phyloP scores from a whole-genome alignment of 2,113 vertebrate genomes.

The Neodontobutis hainanensis region DNA sequence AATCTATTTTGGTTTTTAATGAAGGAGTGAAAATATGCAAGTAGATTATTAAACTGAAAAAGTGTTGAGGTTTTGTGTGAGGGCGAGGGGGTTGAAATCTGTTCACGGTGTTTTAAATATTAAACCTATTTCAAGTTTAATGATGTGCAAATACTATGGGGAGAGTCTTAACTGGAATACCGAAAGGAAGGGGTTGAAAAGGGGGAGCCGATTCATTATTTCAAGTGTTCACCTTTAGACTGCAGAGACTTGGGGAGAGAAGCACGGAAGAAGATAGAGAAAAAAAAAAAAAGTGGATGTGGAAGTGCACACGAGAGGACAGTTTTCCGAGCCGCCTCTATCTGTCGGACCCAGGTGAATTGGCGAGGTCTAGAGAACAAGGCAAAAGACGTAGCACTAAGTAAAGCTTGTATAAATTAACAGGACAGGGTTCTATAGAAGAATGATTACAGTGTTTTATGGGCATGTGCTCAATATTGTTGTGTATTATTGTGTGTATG shows the following conservation, averaged over 20 bases:
- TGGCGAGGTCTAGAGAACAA: conserved; percentile 35
- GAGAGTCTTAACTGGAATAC: conserved; percentile 81
- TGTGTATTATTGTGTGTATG: conserved; percentile 20
- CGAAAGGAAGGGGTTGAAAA: conserved; percentile 75
- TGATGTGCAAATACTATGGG: conserved; percentile 84
- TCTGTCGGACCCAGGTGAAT: conserved; percentile 46
- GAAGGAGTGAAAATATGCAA: conserved; percentile 79
- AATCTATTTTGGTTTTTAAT: conserved; percentile 82
- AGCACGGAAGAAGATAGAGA: conserved; percentile 25
- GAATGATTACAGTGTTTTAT: conserved; percentile 28
- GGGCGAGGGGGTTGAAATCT: conserved; percentile 75
- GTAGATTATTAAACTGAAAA: conserved; percentile 79
- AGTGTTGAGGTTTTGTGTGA: conserved; percentile 63
- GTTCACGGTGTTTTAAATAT: conserved; percentile 84
- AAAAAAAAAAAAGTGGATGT: conserved; percentile 51
- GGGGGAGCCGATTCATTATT: conserved; percentile 83
- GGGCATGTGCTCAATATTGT: conserved; percentile 17
- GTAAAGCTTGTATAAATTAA: conserved; percentile 22
- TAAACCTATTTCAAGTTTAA: conserved; percentile 86
- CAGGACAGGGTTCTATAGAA: conserved; percentile 16
- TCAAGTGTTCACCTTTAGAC: conserved; percentile 80
- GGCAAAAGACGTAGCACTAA: conserved; percentile 32
- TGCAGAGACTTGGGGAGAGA: conserved; percentile 73
- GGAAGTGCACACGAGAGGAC: conserved; percentile 54
- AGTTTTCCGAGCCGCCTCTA: conserved; percentile 26